Percentiles rank a stretch among this genome's conserved stretches.
Evolutionary conservation across 2,113 vertebrate species (phyloP).

Genomic region (Poeciliopsis prolifica): DNA sequence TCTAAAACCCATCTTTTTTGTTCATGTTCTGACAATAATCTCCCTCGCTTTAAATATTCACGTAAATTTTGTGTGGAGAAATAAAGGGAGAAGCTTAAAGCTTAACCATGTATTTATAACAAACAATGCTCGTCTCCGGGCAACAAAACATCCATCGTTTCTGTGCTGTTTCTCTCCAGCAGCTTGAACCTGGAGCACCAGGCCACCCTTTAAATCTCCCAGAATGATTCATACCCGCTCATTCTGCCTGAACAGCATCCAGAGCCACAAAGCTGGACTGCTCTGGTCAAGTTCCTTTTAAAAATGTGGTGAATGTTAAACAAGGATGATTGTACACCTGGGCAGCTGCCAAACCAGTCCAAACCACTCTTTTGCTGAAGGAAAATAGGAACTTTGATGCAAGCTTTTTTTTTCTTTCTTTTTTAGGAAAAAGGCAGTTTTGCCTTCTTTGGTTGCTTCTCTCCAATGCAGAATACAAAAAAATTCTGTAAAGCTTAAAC

Average conservation of each 20-base stretch:
- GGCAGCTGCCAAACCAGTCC: conserved; percentile 42
- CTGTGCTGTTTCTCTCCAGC: conserved; percentile 17
- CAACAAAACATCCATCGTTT: conserved; percentile 40
- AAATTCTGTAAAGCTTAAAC: conserved; percentile 8
- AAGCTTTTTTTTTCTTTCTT: conserved; percentile 10
- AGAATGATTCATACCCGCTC: conserved; percentile 58
- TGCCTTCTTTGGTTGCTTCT: conserved; percentile 19
- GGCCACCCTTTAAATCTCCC: conserved; percentile 37
- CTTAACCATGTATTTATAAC: conserved; percentile 52
- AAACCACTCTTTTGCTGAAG: conserved; percentile 33
- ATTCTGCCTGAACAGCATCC: conserved; percentile 46
- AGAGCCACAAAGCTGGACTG: conserved; percentile 53
- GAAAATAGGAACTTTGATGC: conserved; percentile 18
- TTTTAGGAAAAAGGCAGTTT: conserved; percentile 19
- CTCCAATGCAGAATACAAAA: conserved; percentile 24
- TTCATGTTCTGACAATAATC: conserved; percentile 14
- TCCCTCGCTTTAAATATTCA: neutral
- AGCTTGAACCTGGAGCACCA: conserved; percentile 30
- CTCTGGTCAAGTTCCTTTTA: conserved; percentile 32
- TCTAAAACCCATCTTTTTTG: neutral
- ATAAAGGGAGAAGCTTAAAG: conserved; percentile 29
- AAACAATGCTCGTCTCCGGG: conserved; percentile 58
- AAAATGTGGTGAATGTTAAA: conserved; percentile 56
- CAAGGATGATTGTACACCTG: conserved; percentile 31
- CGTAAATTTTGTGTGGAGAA: conserved; percentile 2